phyloP scores from a whole-genome alignment of 2,113 vertebrate genomes.

The Delphinus delphis region DNA sequence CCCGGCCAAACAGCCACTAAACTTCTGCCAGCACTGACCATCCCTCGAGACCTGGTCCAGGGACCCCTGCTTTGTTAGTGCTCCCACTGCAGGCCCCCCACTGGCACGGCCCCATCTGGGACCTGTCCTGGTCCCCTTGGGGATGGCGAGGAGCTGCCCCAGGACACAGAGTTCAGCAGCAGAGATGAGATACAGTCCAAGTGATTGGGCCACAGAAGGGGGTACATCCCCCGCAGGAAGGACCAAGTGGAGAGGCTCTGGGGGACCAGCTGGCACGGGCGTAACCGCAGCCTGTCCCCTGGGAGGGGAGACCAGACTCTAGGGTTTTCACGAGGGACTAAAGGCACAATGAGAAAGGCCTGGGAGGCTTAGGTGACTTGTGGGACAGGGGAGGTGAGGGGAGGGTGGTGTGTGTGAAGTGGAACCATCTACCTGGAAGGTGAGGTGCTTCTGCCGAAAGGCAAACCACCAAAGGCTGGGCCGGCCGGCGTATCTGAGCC shows the following conservation, averaged over 20 bases:
- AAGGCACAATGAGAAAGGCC: background rate
- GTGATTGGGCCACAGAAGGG: background rate
- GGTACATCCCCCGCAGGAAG: too few relatives aligned
- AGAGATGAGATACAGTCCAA: background rate
- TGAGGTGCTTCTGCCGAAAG: background rate
- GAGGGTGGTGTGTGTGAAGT: background rate
- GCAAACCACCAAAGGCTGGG: background rate
- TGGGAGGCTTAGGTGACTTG: background rate
- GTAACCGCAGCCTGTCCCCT: background rate
- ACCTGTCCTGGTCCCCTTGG: background rate
- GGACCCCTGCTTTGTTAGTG: background rate
- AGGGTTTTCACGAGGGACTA: background rate
- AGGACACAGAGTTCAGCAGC: background rate
- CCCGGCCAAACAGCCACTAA: accelerated
- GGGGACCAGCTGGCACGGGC: background rate
- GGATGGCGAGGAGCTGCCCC: background rate
- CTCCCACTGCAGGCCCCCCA: background rate
- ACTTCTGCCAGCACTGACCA: background rate
- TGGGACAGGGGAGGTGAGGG: background rate
- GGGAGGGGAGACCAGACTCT: too few relatives aligned
- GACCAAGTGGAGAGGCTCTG: background rate
- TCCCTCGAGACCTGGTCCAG: background rate
- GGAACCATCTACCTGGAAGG: background rate
- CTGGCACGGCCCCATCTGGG: background rate
- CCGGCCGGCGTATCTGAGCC: accelerated